Evolutionary conservation across 2,888 invertebrate species (phyloP), one percentile per base, ranked within the genome.

Genomic region (Nezara viridula): DNA sequence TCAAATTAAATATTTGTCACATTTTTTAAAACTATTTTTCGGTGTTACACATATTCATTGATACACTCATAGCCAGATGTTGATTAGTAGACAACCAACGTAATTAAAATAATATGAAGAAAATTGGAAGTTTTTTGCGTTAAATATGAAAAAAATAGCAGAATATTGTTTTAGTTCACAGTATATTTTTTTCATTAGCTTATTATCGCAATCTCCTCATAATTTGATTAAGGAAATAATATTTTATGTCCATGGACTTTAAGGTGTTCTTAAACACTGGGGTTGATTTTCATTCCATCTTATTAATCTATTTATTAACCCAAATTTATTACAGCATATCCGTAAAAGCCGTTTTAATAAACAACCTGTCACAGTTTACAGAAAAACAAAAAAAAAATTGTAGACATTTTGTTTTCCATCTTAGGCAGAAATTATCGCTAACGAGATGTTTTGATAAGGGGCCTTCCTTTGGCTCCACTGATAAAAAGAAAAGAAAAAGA

Each of bases 401-500:
- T 73, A 73, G 16, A 73, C 66, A 73, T 73, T 32, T 73, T 73
- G 66, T 73, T 73, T 73, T 73, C 66, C 66, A 60, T 60, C 60
- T 60, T 60, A 66, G 66, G 66, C 66, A 73, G 66, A 73, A 73
- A 73, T 73, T 73, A 73, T 73, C 66, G 66, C 66, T 73, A 73
- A 73, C 66, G 66, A 73, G 66, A 73, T 73, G 66, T 73, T 73
- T 73, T 73, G 66, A 73, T 73, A 73, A 73, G 66, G 37, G 37
- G 66, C 32, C 66, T 37, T 37, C 66, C 66, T 37, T 73, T 32
- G 66, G 66, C 37, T 44, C 81, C n/a, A 6, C 44, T 81, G 81
- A 81, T 81, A 81, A 81, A 81, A 73, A 60, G 60, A 86, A 86
- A 86, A 50, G 86, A 86, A 86, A 86, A 60, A 40, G 37, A 21